Evolutionary conservation across 64 coral and sea anemone genomes (phyloP).

Genomic region (Montipora sp.): DNA sequence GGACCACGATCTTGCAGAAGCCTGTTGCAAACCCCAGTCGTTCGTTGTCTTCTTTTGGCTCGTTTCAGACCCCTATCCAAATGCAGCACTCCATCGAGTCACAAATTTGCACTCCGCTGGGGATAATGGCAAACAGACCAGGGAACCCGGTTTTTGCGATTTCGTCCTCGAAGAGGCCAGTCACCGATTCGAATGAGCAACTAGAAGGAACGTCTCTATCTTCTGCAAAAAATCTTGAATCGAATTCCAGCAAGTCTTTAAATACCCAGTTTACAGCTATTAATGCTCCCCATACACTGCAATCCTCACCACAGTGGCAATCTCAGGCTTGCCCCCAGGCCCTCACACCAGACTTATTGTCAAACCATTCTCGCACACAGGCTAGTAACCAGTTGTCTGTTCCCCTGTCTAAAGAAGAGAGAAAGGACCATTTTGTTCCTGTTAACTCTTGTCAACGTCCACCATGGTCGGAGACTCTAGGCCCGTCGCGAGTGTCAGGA

Average conservation of each 20-base stretch:
- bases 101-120: background rate
- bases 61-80: background rate
- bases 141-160: background rate
- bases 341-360: too few relatives aligned
- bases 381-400: background rate
- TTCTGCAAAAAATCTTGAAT: background rate
- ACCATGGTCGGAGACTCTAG: too few relatives aligned
- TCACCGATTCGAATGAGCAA: background rate
- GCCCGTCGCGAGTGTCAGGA: too few relatives aligned
- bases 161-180: background rate
- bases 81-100: background rate
- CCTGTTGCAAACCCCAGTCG: background rate
- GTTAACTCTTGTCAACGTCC: too few relatives aligned
- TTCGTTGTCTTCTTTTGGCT: background rate
- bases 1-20: background rate
- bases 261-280: background rate
- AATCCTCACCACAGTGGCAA: background rate
- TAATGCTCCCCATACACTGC: background rate
- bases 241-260: background rate
- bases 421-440: too few relatives aligned
- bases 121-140: too few relatives aligned
- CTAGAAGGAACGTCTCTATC: background rate
- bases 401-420: too few relatives aligned
- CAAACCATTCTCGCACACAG: background rate
- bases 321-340: background rate